Base-by-base conservation (phyloP, 2,888 invertebrate species). In the Itoplectis maculator region DNA sequence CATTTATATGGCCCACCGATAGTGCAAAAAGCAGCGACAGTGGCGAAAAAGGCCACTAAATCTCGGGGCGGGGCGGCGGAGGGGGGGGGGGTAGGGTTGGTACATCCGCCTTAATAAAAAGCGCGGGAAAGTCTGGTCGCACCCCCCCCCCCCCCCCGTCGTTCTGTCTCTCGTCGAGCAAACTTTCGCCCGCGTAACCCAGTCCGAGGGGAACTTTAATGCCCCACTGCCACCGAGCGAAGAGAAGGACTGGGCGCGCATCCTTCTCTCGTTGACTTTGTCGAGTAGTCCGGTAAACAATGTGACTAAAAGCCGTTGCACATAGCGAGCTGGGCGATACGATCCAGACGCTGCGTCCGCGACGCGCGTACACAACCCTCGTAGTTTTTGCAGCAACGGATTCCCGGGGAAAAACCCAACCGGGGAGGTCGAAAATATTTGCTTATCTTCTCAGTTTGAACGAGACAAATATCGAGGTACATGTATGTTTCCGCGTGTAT, bases 391-490 rank as follows among this genome's bases (percentile, higher is more conserved):
- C 61, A 15, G 9, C 61, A 77, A 61, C 47, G 29, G 42, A 29
- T 77, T 59, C 20, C 65, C n/a, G n/a, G 40, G 51, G 51, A 29
- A 29, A 59, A 75, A 59, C 29, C 54, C 35, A 70, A 0, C 35
- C 51, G 63, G 20, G n/a, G 8, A 78, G 15, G 45, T 29, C 20
- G 51, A 68, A 79, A 49, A 59, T 40, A 29, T 72, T 49, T 61
- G 42, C 66, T 73, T 65, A 73, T 72, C 47, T 68, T 37, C 29
- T 42, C 73, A 51, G 20, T 47, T 68, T 73, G 35, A 54, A 56
- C 18, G 61, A 56, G 20, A 65, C n/a, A 18, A 29, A 5, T 6
- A 51, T n/a, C 47, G 6, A 13, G 9, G 29, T 51, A 42, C 40
- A 70, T 54, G 29, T 13, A 70, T 54, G n/a, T 29, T 29, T 5